Evolutionary conservation across 2,888 invertebrate species (phyloP).

Genomic region (Oscheius onirici): DNA sequence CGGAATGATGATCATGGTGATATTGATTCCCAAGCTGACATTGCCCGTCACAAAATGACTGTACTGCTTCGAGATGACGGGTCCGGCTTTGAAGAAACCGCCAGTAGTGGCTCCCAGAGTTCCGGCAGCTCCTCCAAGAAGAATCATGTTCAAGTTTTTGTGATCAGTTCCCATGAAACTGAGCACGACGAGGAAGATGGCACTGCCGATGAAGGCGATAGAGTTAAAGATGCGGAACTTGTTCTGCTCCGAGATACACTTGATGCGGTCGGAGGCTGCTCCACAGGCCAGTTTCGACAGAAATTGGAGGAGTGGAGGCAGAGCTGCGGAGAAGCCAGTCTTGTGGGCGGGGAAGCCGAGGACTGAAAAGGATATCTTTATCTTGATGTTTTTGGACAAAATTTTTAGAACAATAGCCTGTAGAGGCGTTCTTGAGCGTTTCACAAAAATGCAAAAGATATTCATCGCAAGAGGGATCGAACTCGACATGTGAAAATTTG

Average conservation of each 20-base stretch:
- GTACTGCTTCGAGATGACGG: constrained; percentile 61
- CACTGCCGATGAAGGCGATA: constrained; percentile 65
- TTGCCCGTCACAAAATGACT: constrained; percentile 70
- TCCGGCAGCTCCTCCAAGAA: constrained; percentile 54
- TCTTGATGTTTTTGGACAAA: not conserved
- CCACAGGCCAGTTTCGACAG: constrained; percentile 61
- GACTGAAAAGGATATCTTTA: constrained; percentile 40
- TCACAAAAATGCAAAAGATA: too few species aligned
- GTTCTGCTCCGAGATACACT: constrained; percentile 63
- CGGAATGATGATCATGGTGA: constrained; percentile 66
- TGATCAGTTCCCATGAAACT: constrained; percentile 60
- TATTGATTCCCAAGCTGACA: constrained; percentile 66
- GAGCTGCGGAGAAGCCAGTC: constrained; percentile 67
- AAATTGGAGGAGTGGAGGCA: constrained; percentile 69
- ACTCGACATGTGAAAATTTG: too few species aligned
- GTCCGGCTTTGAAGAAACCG: constrained; percentile 63
- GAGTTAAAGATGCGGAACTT: constrained; percentile 70
- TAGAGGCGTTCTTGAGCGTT: too few species aligned
- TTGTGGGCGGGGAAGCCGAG: constrained; percentile 65
- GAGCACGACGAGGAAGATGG: constrained; percentile 56
- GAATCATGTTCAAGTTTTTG: constrained; percentile 50
- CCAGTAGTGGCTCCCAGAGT: constrained; percentile 63
- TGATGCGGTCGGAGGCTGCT: constrained; percentile 56
- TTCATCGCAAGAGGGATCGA: too few species aligned
- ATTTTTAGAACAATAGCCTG: too few species aligned